A percentile compares a stretch with the other conserved stretches of the same genome.
phyloP scores from a whole-genome alignment of 2,888 invertebrate genomes.

The Mellilla xanthometata region DNA sequence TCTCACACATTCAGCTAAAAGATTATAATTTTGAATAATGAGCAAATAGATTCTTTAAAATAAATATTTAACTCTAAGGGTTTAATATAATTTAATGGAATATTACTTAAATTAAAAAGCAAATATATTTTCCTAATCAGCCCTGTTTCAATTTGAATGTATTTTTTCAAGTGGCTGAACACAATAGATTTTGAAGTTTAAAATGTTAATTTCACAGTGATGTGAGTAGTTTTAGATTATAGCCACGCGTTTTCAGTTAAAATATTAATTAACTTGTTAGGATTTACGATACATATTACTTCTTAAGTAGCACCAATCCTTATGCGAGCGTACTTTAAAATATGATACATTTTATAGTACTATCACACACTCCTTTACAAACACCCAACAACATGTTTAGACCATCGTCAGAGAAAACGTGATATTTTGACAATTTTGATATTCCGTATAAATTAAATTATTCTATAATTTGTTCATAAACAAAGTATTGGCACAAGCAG shows the following conservation, averaged over 20 bases:
- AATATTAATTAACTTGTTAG: constrained; percentile 42
- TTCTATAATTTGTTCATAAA: constrained; percentile 26
- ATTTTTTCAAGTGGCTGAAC: constrained; percentile 2
- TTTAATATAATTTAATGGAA: constrained; percentile 76
- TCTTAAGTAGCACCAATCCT: constrained; percentile 70
- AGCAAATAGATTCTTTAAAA: constrained; percentile 74
- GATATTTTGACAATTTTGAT: neutral
- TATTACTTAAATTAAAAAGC: constrained; percentile 73
- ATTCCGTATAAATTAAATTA: constrained; percentile 8
- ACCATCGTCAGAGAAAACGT: constrained; percentile 27
- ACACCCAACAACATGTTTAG: constrained; percentile 22
- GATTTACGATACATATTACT: constrained; percentile 44
- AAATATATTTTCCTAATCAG: constrained; percentile 46
- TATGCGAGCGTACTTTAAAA: constrained; percentile 60
- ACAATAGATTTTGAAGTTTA: neutral
- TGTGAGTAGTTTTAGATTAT: constrained; percentile 29
- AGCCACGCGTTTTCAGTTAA: constrained; percentile 42
- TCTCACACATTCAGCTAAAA: constrained; percentile 61
- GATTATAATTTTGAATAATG: constrained; percentile 75
- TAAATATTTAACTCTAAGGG: constrained; percentile 67
- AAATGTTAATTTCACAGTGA: constrained; percentile 28
- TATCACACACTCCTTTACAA: constrained; percentile 50
- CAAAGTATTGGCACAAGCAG: constrained; percentile 58
- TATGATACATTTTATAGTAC: constrained; percentile 50
- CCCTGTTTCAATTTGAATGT: constrained; percentile 39